Evolutionary conservation across 2,113 vertebrate species (phyloP).

Genomic region (Sturnus vulgaris): DNA sequence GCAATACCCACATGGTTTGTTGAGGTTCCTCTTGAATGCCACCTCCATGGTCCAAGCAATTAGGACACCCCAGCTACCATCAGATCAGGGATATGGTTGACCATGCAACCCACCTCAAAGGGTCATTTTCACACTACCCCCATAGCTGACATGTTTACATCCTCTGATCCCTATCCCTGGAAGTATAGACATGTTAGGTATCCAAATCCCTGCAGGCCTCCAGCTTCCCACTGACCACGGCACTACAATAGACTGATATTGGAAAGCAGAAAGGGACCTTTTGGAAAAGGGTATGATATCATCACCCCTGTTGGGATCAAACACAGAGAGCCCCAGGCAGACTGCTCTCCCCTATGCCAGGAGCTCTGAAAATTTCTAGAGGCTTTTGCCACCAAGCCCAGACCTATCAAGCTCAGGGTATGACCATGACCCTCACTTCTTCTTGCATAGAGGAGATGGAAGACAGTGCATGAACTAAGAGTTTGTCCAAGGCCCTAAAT

Average conservation of each 20-base stretch:
- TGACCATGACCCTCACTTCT: background rate
- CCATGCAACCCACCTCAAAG: background rate
- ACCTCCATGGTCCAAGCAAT: background rate
- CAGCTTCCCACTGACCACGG: background rate
- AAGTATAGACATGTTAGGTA: accelerated
- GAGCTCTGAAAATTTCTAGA: background rate
- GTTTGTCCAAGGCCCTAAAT: background rate
- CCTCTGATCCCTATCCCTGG: background rate
- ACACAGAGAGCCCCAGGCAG: background rate
- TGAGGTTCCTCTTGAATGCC: background rate
- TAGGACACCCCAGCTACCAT: background rate
- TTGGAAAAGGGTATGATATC: background rate
- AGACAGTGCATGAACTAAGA: background rate
- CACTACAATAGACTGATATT: background rate
- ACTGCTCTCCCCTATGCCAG: background rate
- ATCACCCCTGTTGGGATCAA: background rate
- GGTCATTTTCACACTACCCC: background rate
- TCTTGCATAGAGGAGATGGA: background rate
- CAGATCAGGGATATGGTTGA: background rate
- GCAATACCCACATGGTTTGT: accelerated
- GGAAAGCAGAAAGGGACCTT: background rate
- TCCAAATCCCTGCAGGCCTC: background rate
- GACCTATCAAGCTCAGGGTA: background rate
- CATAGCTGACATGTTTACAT: background rate
- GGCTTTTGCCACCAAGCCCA: background rate